Percentiles rank a stretch among this genome's conserved stretches.
Conservation (phyloP, 2,797 vertebrate genomes). For the Acropternis orthonyx region DNA sequence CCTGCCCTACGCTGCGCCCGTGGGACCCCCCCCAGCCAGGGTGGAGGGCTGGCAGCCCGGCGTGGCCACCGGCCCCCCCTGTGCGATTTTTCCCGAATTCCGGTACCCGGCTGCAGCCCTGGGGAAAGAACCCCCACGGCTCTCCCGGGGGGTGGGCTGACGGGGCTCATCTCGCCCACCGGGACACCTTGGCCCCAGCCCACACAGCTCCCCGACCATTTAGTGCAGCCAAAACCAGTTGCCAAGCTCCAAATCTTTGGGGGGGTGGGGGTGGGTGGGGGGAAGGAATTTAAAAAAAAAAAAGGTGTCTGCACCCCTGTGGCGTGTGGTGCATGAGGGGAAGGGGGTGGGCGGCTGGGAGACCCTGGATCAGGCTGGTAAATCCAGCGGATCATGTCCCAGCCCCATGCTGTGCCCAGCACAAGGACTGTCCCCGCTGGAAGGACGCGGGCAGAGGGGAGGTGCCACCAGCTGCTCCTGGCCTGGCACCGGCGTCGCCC, state of each 20-base stretch:
- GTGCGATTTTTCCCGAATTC: background rate
- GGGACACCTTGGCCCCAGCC: background rate
- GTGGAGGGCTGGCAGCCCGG: background rate
- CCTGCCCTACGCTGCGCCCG: no score
- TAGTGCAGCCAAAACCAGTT: background rate
- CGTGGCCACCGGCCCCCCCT: background rate
- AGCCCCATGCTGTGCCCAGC: accelerated
- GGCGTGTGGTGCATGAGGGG: accelerated
- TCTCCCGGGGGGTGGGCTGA: no score
- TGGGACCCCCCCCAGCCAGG: background rate
- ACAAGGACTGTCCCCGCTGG: background rate
- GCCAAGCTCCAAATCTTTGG: background rate
- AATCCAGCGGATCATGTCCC: accelerated
- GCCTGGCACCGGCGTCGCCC: background rate
- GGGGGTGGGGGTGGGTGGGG: no score
- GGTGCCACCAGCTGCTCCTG: background rate
- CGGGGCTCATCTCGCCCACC: accelerated
- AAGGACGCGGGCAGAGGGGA: background rate
- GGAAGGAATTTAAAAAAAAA: background rate
- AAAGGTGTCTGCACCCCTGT: background rate
- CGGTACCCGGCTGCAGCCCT: background rate
- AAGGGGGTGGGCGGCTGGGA: background rate
- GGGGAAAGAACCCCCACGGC: background rate
- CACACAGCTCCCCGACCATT: accelerated
- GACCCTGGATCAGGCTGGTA: accelerated